phyloP scores from a whole-genome alignment of 2,113 vertebrate genomes.

The Mystacornis crossleyi region DNA sequence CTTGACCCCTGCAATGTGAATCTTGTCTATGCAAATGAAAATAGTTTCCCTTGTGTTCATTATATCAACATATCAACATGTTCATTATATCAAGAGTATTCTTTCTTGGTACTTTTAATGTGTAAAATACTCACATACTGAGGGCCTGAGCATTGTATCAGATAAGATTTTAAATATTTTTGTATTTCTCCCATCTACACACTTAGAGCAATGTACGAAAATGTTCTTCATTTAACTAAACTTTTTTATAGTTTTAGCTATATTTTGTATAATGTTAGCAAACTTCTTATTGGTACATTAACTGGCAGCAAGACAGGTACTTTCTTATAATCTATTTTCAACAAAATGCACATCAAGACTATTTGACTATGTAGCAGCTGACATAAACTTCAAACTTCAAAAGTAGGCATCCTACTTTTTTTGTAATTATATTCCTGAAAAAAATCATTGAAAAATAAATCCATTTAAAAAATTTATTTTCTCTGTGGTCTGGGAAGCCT shows the following conservation, averaged over 20 bases:
- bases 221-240: background rate
- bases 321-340: background rate
- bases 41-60: background rate
- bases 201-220: background rate
- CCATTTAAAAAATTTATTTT: background rate
- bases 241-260: background rate
- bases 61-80: background rate
- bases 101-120: background rate
- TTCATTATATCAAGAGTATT: background rate
- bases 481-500: background rate
- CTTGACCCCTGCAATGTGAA: background rate
- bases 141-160: background rate
- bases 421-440: background rate
- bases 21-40: background rate
- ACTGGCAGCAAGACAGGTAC: background rate
- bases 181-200: background rate
- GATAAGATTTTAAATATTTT: background rate
- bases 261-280: background rate
- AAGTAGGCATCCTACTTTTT: background rate
- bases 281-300: background rate
- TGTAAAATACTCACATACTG: background rate
- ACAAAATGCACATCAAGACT: background rate
- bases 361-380: background rate
- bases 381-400: background rate
- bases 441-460: background rate